Evolutionary conservation across 2,797 vertebrate species (phyloP).

Genomic region (Micromesistius poutassou): DNA sequence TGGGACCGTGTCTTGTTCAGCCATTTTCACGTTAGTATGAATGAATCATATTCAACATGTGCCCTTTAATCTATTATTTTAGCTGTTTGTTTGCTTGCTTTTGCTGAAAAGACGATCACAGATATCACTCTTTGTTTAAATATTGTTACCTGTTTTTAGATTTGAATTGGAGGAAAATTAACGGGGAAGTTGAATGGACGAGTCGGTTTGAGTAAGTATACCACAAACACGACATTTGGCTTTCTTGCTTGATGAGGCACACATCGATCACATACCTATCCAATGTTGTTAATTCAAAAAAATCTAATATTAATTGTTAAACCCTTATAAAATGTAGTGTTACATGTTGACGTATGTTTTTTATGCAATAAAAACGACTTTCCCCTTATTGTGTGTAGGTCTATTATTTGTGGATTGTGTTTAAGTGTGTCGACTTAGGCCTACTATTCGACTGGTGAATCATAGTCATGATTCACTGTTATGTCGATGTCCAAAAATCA

Average conservation of each 20-base stretch:
- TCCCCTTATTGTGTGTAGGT: background rate
- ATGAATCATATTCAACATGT: background rate
- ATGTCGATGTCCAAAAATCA: background rate
- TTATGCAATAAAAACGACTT: slow-evolving; percentile 1
- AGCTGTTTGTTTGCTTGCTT: background rate
- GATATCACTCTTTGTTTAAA: background rate
- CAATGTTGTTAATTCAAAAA: too few species aligned
- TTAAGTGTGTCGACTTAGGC: background rate
- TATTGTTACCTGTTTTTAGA: background rate
- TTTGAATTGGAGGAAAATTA: background rate
- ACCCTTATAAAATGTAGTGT: background rate
- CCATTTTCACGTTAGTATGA: background rate
- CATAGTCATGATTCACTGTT: background rate
- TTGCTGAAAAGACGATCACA: background rate
- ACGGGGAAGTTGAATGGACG: background rate
- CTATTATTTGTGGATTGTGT: background rate
- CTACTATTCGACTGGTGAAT: background rate
- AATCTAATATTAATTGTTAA: background rate
- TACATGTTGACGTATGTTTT: background rate
- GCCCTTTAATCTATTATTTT: background rate
- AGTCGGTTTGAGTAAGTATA: background rate
- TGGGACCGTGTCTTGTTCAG: background rate
- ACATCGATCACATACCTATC: too few species aligned
- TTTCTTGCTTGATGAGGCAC: too few species aligned
- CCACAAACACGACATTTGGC: background rate